Evolutionary conservation across 2,113 vertebrate genomes (phyloP).

Genomic region (Scomber colias): DNA sequence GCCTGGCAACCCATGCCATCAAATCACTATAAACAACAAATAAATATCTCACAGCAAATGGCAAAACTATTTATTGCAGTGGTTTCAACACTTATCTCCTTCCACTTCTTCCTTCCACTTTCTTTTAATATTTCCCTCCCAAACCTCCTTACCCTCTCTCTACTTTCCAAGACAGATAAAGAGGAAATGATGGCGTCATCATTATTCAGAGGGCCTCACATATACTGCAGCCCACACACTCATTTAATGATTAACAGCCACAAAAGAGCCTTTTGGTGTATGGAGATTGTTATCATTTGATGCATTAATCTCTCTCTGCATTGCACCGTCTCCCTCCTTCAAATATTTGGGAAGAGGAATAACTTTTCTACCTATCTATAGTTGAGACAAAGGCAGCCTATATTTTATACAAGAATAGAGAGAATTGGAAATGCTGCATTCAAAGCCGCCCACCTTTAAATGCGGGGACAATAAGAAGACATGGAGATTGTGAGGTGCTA

Average conservation of each 20-base stretch:
- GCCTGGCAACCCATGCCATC: too few species aligned
- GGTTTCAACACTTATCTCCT: neutral
- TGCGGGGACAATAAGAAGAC: slow-evolving; percentile 23
- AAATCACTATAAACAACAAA: neutral
- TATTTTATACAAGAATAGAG: slow-evolving; percentile 47
- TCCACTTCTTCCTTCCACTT: neutral
- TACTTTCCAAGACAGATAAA: slow-evolving; percentile 36
- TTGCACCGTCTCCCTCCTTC: slow-evolving; percentile 28
- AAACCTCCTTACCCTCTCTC: neutral
- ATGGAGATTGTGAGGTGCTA: slow-evolving; percentile 27
- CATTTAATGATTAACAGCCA: slow-evolving; percentile 68
- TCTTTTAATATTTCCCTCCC: neutral
- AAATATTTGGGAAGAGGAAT: slow-evolving; percentile 45
- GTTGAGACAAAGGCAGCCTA: slow-evolving; percentile 35
- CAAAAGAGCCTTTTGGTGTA: slow-evolving; percentile 70
- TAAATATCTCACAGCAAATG: neutral
- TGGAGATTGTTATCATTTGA: slow-evolving; percentile 74
- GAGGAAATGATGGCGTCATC: slow-evolving; percentile 61
- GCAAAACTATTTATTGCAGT: neutral
- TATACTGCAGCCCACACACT: slow-evolving; percentile 7
- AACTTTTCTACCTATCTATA: slow-evolving; percentile 23
- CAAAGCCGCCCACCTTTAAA: slow-evolving; percentile 58
- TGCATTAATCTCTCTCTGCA: slow-evolving; percentile 68
- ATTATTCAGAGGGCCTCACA: slow-evolving; percentile 55
- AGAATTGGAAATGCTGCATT: slow-evolving; percentile 65